phyloP scores from a whole-genome alignment of 1,140 invertebrate species.

The Wiebesia pumilae region DNA sequence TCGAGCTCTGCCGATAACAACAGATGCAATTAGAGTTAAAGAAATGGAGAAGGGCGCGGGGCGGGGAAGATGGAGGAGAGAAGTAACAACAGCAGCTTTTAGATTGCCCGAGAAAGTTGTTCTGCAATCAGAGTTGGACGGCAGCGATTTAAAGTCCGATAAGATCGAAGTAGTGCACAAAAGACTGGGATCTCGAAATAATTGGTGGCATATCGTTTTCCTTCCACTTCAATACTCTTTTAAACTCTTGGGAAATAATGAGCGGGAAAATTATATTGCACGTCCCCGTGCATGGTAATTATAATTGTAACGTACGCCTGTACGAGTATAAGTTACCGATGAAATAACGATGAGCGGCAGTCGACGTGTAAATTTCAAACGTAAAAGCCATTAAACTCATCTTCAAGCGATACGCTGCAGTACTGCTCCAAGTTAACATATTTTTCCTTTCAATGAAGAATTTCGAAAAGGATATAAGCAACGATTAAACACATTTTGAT shows the following conservation, averaged over 20 bases:
- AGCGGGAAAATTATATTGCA: neutral
- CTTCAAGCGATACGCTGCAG: too few relatives aligned
- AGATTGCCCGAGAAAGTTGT: neutral
- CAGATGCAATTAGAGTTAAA: neutral
- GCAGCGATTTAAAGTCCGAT: neutral
- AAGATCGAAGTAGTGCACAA: slow-evolving; percentile 31
- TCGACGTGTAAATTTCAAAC: too few relatives aligned
- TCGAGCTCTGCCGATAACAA: neutral
- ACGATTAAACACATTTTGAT: too few relatives aligned
- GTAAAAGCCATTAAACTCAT: too few relatives aligned
- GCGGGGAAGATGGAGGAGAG: neutral
- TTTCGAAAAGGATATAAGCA: too few relatives aligned
- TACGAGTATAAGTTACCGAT: too few relatives aligned
- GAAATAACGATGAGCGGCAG: too few relatives aligned
- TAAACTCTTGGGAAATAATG: neutral
- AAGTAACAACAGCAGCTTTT: neutral
- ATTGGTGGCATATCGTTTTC: slow-evolving; percentile 25
- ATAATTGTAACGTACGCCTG: too few relatives aligned
- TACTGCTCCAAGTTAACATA: too few relatives aligned
- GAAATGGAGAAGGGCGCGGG: neutral
- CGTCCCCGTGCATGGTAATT: neutral
- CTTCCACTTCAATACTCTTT: neutral
- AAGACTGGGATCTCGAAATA: neutral
- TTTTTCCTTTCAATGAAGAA: too few relatives aligned
- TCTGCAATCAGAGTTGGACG: slow-evolving; percentile 7